Evolutionary conservation across 2,888 invertebrate species (phyloP).

Genomic region (Polymixis flavicincta): DNA sequence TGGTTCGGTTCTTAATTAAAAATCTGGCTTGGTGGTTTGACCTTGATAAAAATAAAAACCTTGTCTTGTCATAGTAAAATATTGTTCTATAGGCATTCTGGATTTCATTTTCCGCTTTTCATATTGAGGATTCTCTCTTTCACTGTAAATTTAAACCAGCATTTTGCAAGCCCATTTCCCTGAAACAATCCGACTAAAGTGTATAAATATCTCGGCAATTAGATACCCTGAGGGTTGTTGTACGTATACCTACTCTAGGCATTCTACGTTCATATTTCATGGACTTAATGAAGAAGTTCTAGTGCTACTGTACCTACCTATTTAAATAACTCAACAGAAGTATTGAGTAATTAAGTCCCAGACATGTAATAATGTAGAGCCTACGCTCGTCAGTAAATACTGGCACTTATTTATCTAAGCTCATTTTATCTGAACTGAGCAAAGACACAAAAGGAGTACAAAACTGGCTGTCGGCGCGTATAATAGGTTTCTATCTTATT

Average conservation of each 20-base stretch:
- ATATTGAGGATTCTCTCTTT: background rate
- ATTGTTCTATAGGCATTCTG: background rate
- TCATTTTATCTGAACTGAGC: slow-evolving; percentile 26
- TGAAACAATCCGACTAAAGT: background rate
- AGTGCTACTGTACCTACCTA: slow-evolving; percentile 18
- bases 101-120: background rate
- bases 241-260: background rate
- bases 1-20: too few relatives aligned
- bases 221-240: background rate
- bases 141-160: background rate
- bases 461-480: background rate
- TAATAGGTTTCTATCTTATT: background rate
- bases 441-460: slow-evolving; percentile 29
- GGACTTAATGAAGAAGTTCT: slow-evolving; percentile 19
- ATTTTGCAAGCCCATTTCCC: background rate
- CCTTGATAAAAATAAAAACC: too few relatives aligned
- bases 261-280: slow-evolving; percentile 7
- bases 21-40: too few relatives aligned
- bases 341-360: slow-evolving; percentile 45
- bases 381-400: slow-evolving; percentile 55
- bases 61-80: too few relatives aligned
- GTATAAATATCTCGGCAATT: background rate
- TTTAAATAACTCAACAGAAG: slow-evolving; percentile 37
- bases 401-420: slow-evolving; percentile 45
- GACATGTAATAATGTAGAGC: slow-evolving; percentile 50